Evolutionary conservation across 1,140 invertebrate species (phyloP), one percentile per base, ranked within the genome.

Genomic region (Chelonus insularis): DNA sequence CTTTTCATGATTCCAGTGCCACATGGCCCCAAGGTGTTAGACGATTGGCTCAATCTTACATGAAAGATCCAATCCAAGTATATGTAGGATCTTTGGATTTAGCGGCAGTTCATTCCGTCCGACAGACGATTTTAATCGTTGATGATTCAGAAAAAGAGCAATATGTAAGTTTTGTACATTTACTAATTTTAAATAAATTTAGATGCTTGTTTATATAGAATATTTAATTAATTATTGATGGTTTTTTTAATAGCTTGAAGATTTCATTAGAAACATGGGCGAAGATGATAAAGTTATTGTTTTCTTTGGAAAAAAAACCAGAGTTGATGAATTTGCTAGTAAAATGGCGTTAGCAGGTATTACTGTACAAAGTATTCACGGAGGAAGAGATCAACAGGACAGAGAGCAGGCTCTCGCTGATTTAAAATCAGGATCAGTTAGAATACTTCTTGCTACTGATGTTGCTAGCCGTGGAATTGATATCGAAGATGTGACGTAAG

Each of bases 401-500:
- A 82, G 95, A 45, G 94, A 97, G 75, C 87, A 87, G 75, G 93
- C 94, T 6, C 79, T 97, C 6, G 85, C 87, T 29, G 93, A 95
- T 66, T 88, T 97, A 59, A 89, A 89, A 69, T 83, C 81, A 60
- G 93, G 93, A 0, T 72, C 78, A 4, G 89, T 91, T 0, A 84
- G 84, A 29, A 92, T 97, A 65, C 82, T 97, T n/a, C 86, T 97
- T 16, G 95, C 95, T 2, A 97, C 95, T n/a, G 95, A 97, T 85
- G 91, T 97, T 12, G 95, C 94, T 0, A 94, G 93, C 23, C 83
- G 95, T 67, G 95, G 95, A 23, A 86, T 97, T 45, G 95, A 98
- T 77, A 95, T 97, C 36, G 89, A 91, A 75, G 93, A 96, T 73
- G 86, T 97, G 2, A 95, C 93, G 83, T 94, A 87, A 83, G 90